These are phyloP conservation scores for Dipodomys merriami DNA, from an alignment of 2,113 vertebrate genomes.

Conservation along the genomic window DNA sequence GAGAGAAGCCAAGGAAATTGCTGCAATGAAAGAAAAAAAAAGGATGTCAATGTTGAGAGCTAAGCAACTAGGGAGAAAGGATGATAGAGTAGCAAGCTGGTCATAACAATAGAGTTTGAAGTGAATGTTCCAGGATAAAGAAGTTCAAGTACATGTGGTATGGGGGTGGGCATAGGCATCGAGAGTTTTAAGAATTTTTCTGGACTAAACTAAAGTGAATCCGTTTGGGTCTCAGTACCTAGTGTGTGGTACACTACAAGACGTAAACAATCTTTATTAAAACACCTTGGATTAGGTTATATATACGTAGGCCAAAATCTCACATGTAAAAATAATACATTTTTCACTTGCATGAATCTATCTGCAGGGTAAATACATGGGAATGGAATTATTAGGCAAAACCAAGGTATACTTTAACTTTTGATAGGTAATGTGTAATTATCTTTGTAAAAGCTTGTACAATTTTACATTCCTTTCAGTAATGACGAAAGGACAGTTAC, in stretches of 20 bases:
- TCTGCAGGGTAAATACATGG: neutral
- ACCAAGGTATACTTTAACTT: neutral
- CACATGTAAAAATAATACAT: neutral
- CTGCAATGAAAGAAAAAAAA: conserved; percentile 29
- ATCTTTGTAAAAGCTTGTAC: neutral
- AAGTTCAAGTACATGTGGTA: fast-evolving
- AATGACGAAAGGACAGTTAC: neutral
- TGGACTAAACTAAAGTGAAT: neutral
- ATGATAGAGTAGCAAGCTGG: fast-evolving
- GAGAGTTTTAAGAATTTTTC: fast-evolving
- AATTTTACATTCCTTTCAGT: neutral
- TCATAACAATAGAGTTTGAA: neutral
- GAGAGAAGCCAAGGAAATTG: conserved; percentile 46
- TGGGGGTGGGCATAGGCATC: fast-evolving
- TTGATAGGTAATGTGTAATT: neutral
- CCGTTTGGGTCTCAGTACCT: neutral
- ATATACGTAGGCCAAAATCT: neutral
- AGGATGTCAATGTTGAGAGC: neutral
- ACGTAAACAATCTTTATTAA: neutral
- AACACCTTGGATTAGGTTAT: neutral
- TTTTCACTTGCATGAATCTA: neutral
- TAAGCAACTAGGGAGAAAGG: neutral
- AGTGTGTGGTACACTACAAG: neutral
- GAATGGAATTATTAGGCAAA: neutral
- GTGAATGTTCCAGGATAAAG: neutral